phyloP scores from a whole-genome alignment of 2,888 invertebrate species.

The Teleogryllus oceanicus region DNA sequence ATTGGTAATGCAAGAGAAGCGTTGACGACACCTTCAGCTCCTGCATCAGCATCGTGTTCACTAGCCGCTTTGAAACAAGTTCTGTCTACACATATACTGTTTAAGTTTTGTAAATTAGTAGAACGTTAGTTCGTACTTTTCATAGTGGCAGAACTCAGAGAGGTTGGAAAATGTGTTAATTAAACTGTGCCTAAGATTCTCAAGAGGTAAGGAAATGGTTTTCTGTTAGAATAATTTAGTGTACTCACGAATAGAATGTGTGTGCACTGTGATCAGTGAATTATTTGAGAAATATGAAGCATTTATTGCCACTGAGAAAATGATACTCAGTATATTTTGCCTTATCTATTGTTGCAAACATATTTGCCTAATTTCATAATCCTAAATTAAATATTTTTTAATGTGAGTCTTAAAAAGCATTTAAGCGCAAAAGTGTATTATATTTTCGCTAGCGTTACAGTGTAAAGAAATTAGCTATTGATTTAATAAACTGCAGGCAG shows the following conservation, averaged over 20 bases:
- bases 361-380: not conserved
- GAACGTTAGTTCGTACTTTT: not conserved
- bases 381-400: not conserved
- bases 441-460: not conserved
- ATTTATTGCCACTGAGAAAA: not conserved
- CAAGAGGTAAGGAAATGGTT: not conserved
- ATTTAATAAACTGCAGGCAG: too few species aligned
- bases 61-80: not conserved
- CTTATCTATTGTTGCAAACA: not conserved
- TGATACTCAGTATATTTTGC: not conserved
- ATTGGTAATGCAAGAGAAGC: not conserved
- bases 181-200: too few species aligned
- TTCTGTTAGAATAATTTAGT: not conserved
- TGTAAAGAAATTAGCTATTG: too few species aligned
- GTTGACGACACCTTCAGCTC: not conserved
- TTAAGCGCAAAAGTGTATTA: not conserved
- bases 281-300: conserved; percentile 1
- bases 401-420: not conserved
- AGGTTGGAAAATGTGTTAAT: too few species aligned
- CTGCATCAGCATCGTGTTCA: not conserved
- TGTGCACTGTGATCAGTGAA: not conserved
- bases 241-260: not conserved
- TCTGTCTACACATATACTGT: not conserved
- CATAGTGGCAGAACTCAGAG: not conserved
- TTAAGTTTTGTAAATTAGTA: not conserved